Base-by-base conservation (phyloP, 1,140 invertebrate genomes). In the Pinna nobilis region DNA sequence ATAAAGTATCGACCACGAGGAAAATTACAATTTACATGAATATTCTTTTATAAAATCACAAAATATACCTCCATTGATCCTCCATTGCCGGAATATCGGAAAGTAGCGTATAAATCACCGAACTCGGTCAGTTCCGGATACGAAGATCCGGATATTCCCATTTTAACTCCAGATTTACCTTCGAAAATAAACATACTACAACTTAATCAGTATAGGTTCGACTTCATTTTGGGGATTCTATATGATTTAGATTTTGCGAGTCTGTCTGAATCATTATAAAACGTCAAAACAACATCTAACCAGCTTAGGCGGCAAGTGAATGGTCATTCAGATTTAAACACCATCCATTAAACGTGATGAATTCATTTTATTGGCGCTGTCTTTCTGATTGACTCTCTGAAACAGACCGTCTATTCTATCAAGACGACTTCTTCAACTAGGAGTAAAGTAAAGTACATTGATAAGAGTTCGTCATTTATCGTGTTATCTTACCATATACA, bases 21-120 rank as follows among this genome's bases (percentile, higher is more conserved):
- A 20, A 51, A 25, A 23, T 32, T 33, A 39, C 11, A 32, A n/a
- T 47, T 3, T 47, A 47, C 15, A 3, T 20, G 44, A 47, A 15
- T 47, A 47, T 2, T 18, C 2, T 47, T 47, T 47, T 0, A 47
- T 47, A 47, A 47, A n/a, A n/a, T n/a, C 44, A 15, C 44, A 1
- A 32, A 33, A 18, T 28, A 57, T 74, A 84, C 83, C 77, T 83
- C 81, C 83, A 84, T 83, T 5, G 69, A 64, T 6, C 83, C 83
- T 18, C 77, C 74, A 11, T 63, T 74, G 11, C 81, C 79, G 51
- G 35, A 39, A 37, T 76, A 84, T 47, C 74, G 15, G 41, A 83
- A 83, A 64, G 82, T 83, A n/a, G 78, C 83, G 70, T 79, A 83
- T 9, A 84, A 60, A 50, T 84, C 83, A 15, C 83, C 83, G 64